Percentiles rank a stretch among this genome's conserved stretches.
Evolutionary conservation across 1,140 invertebrate species (phyloP).

Genomic region (Pinna nobilis): DNA sequence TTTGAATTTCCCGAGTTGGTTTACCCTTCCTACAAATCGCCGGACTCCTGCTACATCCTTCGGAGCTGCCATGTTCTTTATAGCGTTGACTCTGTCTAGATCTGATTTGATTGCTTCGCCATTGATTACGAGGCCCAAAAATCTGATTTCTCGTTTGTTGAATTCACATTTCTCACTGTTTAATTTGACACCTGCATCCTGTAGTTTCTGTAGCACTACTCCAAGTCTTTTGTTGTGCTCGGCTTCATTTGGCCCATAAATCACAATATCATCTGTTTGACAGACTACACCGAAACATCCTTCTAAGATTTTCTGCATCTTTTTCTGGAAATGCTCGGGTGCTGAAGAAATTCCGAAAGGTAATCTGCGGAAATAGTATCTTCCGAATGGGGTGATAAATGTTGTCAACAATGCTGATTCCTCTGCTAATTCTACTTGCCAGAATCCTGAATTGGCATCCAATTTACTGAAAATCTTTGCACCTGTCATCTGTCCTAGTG

Average conservation of each 20-base stretch:
- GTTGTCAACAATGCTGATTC: conserved; percentile 32
- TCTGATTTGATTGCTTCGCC: conserved; percentile 32
- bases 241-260: conserved; percentile 44
- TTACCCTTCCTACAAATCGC: conserved; percentile 65
- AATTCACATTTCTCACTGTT: conserved; percentile 50
- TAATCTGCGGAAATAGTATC: conserved; percentile 39
- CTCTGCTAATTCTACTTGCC: conserved; percentile 30
- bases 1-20: conserved; percentile 67
- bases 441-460: conserved; percentile 75
- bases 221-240: conserved; percentile 48
- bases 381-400: conserved; percentile 47
- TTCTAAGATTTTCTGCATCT: conserved; percentile 6
- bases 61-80: conserved; percentile 32
- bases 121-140: conserved; percentile 35
- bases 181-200: conserved; percentile 54
- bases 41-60: conserved; percentile 30
- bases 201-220: conserved; percentile 49
- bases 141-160: background rate
- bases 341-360: conserved; percentile 27
- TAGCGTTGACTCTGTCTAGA: conserved; percentile 36
- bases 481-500: background rate
- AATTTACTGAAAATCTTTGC: conserved; percentile 56
- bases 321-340: conserved; percentile 20
- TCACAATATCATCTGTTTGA: conserved; percentile 48
- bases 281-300: conserved; percentile 2